phyloP scores from a whole-genome alignment of 2,113 vertebrate species.

The Solea solea region DNA sequence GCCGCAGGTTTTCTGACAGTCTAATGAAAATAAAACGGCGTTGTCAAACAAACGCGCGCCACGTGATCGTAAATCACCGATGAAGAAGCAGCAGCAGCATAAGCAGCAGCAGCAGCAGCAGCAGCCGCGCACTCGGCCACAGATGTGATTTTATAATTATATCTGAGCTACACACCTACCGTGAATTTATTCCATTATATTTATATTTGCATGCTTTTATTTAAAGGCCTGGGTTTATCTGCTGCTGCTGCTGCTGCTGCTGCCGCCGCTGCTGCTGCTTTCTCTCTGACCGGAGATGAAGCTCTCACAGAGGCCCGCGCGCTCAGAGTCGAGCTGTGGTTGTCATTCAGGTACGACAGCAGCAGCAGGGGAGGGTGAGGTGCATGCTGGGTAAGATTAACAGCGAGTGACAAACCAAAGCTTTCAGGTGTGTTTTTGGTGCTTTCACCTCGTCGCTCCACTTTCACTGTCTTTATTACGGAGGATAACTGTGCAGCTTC shows the following conservation, averaged over 20 bases:
- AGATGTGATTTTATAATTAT: conserved; percentile 39
- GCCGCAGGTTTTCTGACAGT: conserved; percentile 53
- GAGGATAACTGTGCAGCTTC: conserved; percentile 54
- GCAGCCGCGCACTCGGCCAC: conserved; percentile 19
- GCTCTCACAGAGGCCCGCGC: conserved; percentile 20
- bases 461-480: conserved; percentile 7
- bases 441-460: conserved; percentile 21
- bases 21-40: conserved; percentile 67
- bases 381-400: conserved; percentile 23
- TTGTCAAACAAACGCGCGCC: conserved; percentile 44
- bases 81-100: conserved; percentile 16
- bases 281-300: conserved; percentile 51
- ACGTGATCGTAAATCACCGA: conserved; percentile 53
- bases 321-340: conserved; percentile 17
- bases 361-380: background rate
- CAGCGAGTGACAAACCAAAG: conserved; percentile 7
- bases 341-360: conserved; percentile 38
- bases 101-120: background rate
- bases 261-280: background rate
- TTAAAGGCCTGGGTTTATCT: conserved; percentile 53
- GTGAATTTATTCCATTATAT: conserved; percentile 58
- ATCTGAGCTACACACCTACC: conserved; percentile 19
- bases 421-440: background rate
- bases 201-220: conserved; percentile 21
- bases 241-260: background rate